Conservation (phyloP, 2,888 invertebrate species). For the Byasa hedistus region DNA sequence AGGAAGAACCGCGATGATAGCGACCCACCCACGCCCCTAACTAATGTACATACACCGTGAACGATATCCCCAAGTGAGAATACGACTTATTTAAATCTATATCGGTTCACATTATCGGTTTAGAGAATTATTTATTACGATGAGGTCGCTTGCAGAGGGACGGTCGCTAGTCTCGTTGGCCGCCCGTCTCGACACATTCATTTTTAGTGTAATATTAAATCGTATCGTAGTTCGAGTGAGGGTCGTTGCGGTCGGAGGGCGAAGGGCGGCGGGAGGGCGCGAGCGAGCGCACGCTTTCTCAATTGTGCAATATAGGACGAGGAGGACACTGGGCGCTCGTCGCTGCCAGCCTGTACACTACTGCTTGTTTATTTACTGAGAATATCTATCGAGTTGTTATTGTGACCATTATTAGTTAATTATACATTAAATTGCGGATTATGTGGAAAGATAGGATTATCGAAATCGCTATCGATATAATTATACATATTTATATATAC, state of each 20-base stretch:
- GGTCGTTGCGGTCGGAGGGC: conserved; percentile 34
- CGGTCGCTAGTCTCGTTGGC: conserved; percentile 42
- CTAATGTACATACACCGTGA: conserved; percentile 52
- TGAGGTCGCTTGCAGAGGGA: conserved; percentile 57
- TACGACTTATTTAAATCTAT: conserved; percentile 55
- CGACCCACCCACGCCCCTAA: conserved; percentile 47
- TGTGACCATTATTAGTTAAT: conserved; percentile 80
- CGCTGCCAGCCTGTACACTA: conserved; percentile 63
- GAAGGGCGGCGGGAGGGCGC: conserved; percentile 58
- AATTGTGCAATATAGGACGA: conserved; percentile 70
- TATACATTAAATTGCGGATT: conserved; percentile 76
- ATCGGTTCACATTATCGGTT: conserved; percentile 69
- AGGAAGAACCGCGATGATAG: conserved; percentile 80
- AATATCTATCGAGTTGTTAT: conserved; percentile 79
- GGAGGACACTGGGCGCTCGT: conserved; percentile 53
- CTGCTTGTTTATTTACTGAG: conserved; percentile 78
- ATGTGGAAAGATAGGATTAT: conserved; percentile 73
- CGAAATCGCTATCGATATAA: conserved; percentile 75
- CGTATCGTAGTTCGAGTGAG: conserved; percentile 31
- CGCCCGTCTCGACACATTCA: conserved; percentile 37
- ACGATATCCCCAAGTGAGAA: conserved; percentile 58
- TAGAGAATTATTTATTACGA: conserved; percentile 76
- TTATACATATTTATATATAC: conserved; percentile 80
- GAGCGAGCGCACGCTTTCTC: conserved; percentile 41
- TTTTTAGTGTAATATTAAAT: conserved; percentile 36